These are phyloP conservation scores for Chionomys nivalis DNA, from an alignment of 2,113 vertebrate genomes.

Conservation along the genomic window DNA sequence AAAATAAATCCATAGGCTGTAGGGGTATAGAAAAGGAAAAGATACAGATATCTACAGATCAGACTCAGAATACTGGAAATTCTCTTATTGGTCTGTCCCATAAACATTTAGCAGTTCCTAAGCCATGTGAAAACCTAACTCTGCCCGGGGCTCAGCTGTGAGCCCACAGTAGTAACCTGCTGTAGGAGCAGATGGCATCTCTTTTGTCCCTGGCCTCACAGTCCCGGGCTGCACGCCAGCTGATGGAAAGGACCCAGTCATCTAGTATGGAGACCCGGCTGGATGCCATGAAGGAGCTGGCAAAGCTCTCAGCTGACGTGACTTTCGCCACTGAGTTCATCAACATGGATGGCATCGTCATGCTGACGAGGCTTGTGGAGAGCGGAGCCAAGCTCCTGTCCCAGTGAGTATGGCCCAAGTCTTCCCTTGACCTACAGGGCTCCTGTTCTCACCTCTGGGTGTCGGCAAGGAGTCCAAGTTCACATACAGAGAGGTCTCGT, in stretches of 20 bases:
- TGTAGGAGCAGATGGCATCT: constrained; percentile 55
- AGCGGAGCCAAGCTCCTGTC: constrained; percentile 94
- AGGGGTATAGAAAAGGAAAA: constrained; percentile 20
- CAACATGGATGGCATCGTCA: constrained; percentile 97
- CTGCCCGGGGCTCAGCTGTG: neutral
- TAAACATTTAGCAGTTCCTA: constrained; percentile 31
- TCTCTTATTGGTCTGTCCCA: neutral
- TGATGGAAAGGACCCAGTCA: constrained; percentile 96
- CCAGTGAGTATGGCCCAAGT: constrained; percentile 83
- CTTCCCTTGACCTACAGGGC: neutral
- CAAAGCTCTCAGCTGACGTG: constrained; percentile 96
- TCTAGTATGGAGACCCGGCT: constrained; percentile 95
- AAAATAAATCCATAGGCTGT: neutral
- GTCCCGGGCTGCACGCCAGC: constrained; percentile 96
- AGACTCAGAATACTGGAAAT: neutral
- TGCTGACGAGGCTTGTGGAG: constrained; percentile 96
- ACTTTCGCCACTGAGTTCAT: constrained; percentile 98
- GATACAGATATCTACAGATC: neutral
- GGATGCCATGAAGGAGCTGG: constrained; percentile 97
- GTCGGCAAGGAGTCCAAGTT: neutral
- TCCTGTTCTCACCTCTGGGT: neutral
- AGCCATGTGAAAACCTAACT: neutral
- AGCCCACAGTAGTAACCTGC: neutral
- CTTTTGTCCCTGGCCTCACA: constrained; percentile 77
- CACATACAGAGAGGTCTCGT: neutral